Base-by-base conservation (phyloP, 2,888 invertebrate species). In the Resseliella maxima region DNA sequence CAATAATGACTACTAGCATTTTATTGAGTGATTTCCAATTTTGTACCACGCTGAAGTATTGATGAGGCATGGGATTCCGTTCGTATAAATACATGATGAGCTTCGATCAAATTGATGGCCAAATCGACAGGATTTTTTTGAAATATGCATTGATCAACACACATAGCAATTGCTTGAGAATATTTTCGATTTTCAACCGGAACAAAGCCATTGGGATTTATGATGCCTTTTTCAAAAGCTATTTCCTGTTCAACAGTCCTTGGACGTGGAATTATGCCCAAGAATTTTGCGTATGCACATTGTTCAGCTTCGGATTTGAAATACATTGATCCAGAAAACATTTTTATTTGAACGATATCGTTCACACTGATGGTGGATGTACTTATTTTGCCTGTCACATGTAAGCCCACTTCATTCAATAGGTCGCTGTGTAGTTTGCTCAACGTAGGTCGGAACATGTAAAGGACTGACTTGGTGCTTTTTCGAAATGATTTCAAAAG, bases 291-390 rank as follows among this genome's bases (percentile, higher is more conserved):
- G n/a, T 35, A 86, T 36, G 86, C 54, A 38, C 59, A 2, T 59
- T 86, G 86, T 59, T 86, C 86, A 8, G 1, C 15, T 54, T 46
- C n/a, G 18, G 18, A 2, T 1, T 12, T 18, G 36, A 86, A 86
- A n/a, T 86, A 86, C 86, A 86, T 86, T 21, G 59, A 36, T 36
- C 86, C 86, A 35, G 86, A 12, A n/a, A 59, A 86, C 50, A 64
- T 72, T 27, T 0, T 46, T 27, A 64, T 59, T 72, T 59, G 64
- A 36, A 86, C 27, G 2, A 72, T 10, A 24, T 24, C 59, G 5
- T 21, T 1, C 24, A 86, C 36, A 27, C 27, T 1, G n/a, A 64
- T 64, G 24, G 24, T 3, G 1, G 2, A 0, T 24, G 10, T 59
- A 3, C 3, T 24, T 24, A 35, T 24, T 36, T 59, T 54, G 21